Base-by-base conservation (phyloP, 2,888 invertebrate genomes). In the Microplitis manilae region DNA sequence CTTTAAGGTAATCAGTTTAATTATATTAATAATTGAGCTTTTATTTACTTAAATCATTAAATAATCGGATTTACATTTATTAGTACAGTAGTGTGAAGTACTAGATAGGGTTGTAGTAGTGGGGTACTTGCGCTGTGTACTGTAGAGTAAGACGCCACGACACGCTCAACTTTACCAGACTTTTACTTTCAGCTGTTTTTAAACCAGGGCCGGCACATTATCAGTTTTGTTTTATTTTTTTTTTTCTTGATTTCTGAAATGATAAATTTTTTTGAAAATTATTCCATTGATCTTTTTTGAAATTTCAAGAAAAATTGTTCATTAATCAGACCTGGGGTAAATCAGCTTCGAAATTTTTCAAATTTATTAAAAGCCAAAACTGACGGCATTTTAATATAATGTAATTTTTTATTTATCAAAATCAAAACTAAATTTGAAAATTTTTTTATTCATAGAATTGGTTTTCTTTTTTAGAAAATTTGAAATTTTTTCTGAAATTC, bases 111-210 rank as follows among this genome's bases (percentile, higher is more conserved):
- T 50, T 50, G 50, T 50, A 13, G 50, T 50, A 50, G 64, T 50
- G 68, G 50, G 40, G 74, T 50, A 73, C 67, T 73, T 60, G 73
- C 67, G 67, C 67, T 15, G 15, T 30, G 13, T 50, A 50, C 50
- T 30, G 13, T 13, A 50, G 50, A 67, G 65, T 67, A n/a, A 30
- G 73, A 76, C 73, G 73, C 73, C 68, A 74, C 75, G 65, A 68
- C 75, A 75, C 60, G 71, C 76, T 80, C 83, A 84, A 81, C 50
- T 50, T 50, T 50, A 13, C 50, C 13, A 82, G 83, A 84, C 81
- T 85, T 85, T 81, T 79, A 77, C 81, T 78, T 81, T 82, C 79
- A 79, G 81, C 82, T 84, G 81, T 81, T 82, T 73, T 79, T 80
- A 81, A 83, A 77, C 83, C 86, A 85, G 86, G 83, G 79, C 77